A percentile compares a stretch with the other conserved stretches of the same genome.
phyloP scores from a whole-genome alignment of 2,888 invertebrate genomes.

The Leptinotarsa juncta region DNA sequence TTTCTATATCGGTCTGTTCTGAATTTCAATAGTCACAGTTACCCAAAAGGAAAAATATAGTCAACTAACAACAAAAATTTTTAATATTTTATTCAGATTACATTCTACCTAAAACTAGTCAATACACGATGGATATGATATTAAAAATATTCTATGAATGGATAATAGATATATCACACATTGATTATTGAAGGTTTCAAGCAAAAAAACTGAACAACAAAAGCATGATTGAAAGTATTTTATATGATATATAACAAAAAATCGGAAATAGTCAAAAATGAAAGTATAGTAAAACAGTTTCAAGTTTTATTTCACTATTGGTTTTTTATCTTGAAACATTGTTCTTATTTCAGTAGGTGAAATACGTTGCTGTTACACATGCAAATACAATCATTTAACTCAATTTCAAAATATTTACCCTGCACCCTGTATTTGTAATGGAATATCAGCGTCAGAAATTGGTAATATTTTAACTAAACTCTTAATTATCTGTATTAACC shows the following conservation, averaged over 20 bases:
- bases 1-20: too few relatives aligned
- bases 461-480: not conserved
- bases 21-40: not conserved
- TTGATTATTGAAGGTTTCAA: slow-evolving; percentile 34
- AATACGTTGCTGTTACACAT: too few relatives aligned
- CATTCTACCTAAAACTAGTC: not conserved
- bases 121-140: slow-evolving; percentile 25
- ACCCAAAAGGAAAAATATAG: slow-evolving; percentile 8
- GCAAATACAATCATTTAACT: too few relatives aligned
- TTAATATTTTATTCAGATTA: slow-evolving; percentile 10
- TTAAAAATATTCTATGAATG: slow-evolving; percentile 42
- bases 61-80: not conserved
- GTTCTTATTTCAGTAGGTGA: too few relatives aligned
- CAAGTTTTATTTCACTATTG: too few relatives aligned
- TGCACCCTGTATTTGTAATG: not conserved
- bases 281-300: too few relatives aligned
- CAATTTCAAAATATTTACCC: not conserved
- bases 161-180: slow-evolving; percentile 45
- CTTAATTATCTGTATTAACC: not conserved
- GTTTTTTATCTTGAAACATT: too few relatives aligned
- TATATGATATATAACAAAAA: too few relatives aligned
- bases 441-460: not conserved
- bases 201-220: not conserved
- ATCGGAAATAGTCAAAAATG: too few relatives aligned
- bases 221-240: not conserved